Evolutionary conservation across 2,888 invertebrate species (phyloP).

Genomic region (Watsonalla binaria): DNA sequence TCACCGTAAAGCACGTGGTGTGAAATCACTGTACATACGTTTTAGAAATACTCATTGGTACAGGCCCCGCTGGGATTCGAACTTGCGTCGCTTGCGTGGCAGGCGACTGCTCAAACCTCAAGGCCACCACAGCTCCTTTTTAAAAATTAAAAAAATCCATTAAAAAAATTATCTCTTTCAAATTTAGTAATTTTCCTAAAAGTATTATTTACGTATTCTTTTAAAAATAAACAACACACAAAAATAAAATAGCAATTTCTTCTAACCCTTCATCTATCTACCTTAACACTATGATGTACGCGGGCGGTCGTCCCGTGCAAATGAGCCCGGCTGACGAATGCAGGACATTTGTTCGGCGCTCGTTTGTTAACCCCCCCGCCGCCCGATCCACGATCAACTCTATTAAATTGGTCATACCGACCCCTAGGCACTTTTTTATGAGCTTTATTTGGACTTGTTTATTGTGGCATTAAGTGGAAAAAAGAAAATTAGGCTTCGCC

Average conservation of each 20-base stretch:
- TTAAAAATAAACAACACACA: not conserved
- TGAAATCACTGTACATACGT: no score
- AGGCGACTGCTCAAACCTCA: no score
- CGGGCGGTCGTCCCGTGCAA: constrained; percentile 37
- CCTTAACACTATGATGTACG: constrained; percentile 32
- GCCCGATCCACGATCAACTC: constrained; percentile 23
- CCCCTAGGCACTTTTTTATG: constrained; percentile 24
- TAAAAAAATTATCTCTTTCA: no score
- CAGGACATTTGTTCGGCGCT: constrained; percentile 47
- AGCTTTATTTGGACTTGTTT: constrained; percentile 10
- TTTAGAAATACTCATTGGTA: no score
- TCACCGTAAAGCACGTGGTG: no score
- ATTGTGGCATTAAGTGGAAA: not conserved
- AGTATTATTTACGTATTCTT: not conserved
- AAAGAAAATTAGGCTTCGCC: not conserved
- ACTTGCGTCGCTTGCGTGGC: no score
- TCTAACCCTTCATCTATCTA: constrained; percentile 11
- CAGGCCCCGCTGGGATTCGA: no score
- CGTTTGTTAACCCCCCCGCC: constrained; percentile 37
- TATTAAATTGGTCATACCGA: constrained; percentile 39
- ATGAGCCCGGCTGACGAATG: constrained; percentile 51
- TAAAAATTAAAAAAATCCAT: no score
- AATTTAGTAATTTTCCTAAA: not conserved
- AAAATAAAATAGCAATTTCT: constrained; percentile 7
- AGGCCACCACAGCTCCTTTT: no score